phyloP scores from a whole-genome alignment of 2,797 vertebrate species.

The Myotis daubentonii region DNA sequence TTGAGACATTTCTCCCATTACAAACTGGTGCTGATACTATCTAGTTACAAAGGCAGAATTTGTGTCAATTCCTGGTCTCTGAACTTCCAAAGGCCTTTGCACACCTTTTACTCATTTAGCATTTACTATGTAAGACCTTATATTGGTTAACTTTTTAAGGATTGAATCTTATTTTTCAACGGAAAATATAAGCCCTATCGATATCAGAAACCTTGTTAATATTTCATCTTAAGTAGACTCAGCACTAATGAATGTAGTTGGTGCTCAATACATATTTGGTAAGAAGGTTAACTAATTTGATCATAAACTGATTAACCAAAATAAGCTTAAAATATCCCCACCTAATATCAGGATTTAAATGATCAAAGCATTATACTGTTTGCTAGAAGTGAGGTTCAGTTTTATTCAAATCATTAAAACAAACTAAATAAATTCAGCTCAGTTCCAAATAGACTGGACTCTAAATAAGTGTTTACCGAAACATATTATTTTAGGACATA shows the following conservation, averaged over 20 bases:
- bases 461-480: constrained; percentile 33
- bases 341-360: constrained; percentile 22
- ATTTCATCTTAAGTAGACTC: neutral
- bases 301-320: constrained; percentile 35
- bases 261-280: constrained; percentile 40
- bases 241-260: constrained; percentile 7
- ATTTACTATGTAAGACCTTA: neutral
- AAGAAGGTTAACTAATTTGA: constrained; percentile 26
- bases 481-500: neutral
- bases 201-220: neutral
- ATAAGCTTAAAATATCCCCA: neutral
- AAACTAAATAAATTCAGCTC: constrained; percentile 8
- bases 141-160: neutral
- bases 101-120: neutral
- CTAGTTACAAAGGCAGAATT: neutral
- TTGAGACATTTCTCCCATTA: neutral
- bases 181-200: neutral
- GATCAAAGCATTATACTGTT: neutral
- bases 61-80: neutral
- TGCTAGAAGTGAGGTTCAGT: neutral
- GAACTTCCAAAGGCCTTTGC: neutral
- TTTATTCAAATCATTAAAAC: constrained; percentile 33
- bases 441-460: constrained; percentile 18
- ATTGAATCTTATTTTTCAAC: neutral
- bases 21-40: neutral